These are phyloP conservation scores for Monoplex corrugatus DNA, from an alignment of 2,888 invertebrate species.

Conservation along the genomic window DNA sequence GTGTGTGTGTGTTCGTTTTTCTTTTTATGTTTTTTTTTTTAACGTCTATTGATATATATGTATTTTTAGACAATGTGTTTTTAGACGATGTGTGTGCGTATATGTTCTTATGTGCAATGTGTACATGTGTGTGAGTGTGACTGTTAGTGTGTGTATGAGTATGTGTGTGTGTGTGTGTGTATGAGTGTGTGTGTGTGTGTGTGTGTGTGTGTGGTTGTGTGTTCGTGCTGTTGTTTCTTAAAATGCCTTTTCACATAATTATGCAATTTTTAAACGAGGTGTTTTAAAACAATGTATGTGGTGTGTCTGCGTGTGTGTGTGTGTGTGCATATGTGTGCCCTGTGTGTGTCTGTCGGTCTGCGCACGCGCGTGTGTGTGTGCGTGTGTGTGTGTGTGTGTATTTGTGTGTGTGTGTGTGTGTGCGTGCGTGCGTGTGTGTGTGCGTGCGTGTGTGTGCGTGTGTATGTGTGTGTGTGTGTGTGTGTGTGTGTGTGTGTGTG, in stretches of 20 bases:
- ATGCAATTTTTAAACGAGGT: too few species aligned
- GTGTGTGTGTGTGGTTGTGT: background rate
- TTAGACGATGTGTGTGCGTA: background rate
- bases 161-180: background rate
- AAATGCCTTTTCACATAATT: too few species aligned
- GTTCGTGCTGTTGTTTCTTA: too few species aligned
- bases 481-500: too few species aligned
- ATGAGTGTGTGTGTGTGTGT: background rate
- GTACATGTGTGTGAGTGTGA: background rate
- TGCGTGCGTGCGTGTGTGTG: background rate
- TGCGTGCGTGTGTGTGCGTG: background rate
- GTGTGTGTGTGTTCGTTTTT: background rate
- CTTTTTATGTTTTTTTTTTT: background rate
- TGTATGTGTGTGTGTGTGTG: too few species aligned
- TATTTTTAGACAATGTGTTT: background rate
- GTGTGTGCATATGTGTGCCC: background rate
- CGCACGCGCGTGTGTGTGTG: too few species aligned
- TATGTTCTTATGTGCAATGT: background rate
- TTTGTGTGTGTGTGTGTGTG: too few species aligned
- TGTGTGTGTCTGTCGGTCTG: too few species aligned
- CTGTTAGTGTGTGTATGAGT: background rate
- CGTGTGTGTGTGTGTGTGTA: background rate
- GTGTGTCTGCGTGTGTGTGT: background rate
- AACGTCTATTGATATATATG: background rate
- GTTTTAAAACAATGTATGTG: too few species aligned